Base-by-base conservation (phyloP, 2,888 invertebrate genomes). In the Beris morrisii region DNA sequence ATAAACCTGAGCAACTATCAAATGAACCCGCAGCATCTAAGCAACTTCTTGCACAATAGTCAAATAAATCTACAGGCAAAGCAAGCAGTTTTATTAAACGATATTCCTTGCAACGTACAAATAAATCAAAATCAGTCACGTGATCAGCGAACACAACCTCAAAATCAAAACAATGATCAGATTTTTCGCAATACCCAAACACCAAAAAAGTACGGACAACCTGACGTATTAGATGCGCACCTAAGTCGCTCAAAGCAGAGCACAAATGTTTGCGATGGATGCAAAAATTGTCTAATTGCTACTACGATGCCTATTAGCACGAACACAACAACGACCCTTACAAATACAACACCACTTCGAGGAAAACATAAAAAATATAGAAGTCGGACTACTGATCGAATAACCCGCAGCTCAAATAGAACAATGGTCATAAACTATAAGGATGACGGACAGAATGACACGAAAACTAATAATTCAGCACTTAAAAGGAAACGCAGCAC, bases 1-100 rank as follows among this genome's bases (percentile, higher is more conserved):
- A 69, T 70, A 7, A 70, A 70, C 65, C 54, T 70, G 32, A 64
- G 65, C 28, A 69, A 71, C 48, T 71, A 71, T 54, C 67, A 69
- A 64, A 67, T 71, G 52, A 70, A 70, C 59, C 52, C 69, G 28
- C 66, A 71, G 48, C 69, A 71, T 46, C 66, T 70, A 43, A 69
- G 66, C 32, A 71, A 71, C 48, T 69, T 67, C 52, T 53, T 68
- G 32, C 70, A 70, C 63, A 71, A 71, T 46, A 70, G 69, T 32
- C 69, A 69, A 65, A 69, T 71, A 12, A 71, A 71, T 66, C 68
- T 71, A n/a, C 70, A 69, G 58, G 70, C 69, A 15, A 70, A 71
- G 48, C 69, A 69, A 56, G 68, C 70, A 4, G 67, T 70, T 13
- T 38, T 71, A 9, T 46, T 67, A 15, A 66, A 66, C 32, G 67